A percentile compares a stretch with the other conserved stretches of the same genome.
Conservation (phyloP, 2,888 invertebrate genomes). For the Caenorhabditis doughertyi region DNA sequence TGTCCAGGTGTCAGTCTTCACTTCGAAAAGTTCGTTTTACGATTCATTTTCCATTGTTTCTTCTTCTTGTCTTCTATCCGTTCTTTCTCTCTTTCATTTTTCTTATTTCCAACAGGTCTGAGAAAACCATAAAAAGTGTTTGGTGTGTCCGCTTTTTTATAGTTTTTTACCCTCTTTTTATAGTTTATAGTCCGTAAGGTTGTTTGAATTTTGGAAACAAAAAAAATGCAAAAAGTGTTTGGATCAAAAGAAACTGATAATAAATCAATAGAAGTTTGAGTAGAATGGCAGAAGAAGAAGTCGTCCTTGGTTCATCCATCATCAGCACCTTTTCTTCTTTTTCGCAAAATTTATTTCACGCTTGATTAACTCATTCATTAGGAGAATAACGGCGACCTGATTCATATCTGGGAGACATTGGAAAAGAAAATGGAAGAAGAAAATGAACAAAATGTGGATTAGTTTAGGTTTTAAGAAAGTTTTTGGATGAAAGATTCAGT, state of each 20-base stretch:
- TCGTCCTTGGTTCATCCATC: conserved; percentile 41
- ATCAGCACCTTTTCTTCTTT: conserved; percentile 26
- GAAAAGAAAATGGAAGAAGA: background rate
- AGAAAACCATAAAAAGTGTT: conserved; percentile 1
- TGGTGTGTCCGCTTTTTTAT: background rate
- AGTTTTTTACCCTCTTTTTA: background rate
- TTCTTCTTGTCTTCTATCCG: no score
- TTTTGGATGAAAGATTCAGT: no score
- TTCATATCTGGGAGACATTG: conserved; percentile 45
- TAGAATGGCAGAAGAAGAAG: background rate
- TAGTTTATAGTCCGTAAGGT: no score
- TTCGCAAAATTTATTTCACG: conserved; percentile 50
- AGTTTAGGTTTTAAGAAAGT: no score
- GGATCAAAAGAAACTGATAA: background rate
- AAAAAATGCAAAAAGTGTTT: background rate
- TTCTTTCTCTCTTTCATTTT: background rate
- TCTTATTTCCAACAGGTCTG: background rate
- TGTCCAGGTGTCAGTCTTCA: background rate
- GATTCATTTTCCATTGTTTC: background rate
- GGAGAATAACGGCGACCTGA: conserved; percentile 24
- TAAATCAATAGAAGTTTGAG: conserved; percentile 3
- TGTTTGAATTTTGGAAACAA: background rate
- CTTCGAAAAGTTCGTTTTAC: conserved; percentile 7
- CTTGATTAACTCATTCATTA: conserved; percentile 63
- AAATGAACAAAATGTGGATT: background rate